phyloP scores from a whole-genome alignment of 1,140 invertebrate genomes.

The Neodiprion virginianus region DNA sequence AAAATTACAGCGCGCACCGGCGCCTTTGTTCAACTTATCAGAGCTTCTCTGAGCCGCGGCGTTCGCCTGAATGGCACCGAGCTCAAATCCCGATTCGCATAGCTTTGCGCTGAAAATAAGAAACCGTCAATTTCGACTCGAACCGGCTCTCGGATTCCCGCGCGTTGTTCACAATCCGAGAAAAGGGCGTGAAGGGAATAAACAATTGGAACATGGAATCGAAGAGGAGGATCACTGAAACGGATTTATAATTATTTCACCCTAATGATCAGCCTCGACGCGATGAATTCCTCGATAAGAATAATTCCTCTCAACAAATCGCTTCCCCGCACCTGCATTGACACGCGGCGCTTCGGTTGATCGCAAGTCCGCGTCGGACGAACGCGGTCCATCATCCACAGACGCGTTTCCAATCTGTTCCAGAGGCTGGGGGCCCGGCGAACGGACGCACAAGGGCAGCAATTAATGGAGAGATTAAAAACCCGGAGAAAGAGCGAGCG shows the following conservation, averaged over 20 bases:
- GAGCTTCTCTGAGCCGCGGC: too few relatives aligned
- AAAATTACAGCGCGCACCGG: too few relatives aligned
- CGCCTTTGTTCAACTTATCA: too few relatives aligned
- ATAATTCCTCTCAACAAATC: constrained; percentile 1
- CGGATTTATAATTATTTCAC: constrained; percentile 6
- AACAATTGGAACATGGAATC: neutral
- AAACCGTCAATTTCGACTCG: too few relatives aligned
- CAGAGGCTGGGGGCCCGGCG: constrained; percentile 10
- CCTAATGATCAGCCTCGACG: neutral
- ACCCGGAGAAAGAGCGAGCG: constrained; percentile 27
- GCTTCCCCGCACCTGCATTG: neutral
- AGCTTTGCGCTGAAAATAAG: too few relatives aligned
- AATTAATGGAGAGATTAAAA: constrained; percentile 46
- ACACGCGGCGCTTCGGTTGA: neutral
- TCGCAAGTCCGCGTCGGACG: constrained; percentile 9
- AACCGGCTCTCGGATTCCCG: too few relatives aligned
- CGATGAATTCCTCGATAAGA: neutral
- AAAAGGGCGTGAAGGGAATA: constrained; percentile 1
- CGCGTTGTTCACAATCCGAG: too few relatives aligned
- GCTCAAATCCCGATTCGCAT: too few relatives aligned
- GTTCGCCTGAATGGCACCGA: too few relatives aligned
- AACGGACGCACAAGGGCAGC: constrained; percentile 20
- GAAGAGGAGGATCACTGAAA: neutral
- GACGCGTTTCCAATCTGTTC: constrained; percentile 32
- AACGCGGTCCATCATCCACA: constrained; percentile 27